Evolutionary conservation across 2,113 vertebrate genomes (phyloP).

Genomic region (Steatornis caripensis): DNA sequence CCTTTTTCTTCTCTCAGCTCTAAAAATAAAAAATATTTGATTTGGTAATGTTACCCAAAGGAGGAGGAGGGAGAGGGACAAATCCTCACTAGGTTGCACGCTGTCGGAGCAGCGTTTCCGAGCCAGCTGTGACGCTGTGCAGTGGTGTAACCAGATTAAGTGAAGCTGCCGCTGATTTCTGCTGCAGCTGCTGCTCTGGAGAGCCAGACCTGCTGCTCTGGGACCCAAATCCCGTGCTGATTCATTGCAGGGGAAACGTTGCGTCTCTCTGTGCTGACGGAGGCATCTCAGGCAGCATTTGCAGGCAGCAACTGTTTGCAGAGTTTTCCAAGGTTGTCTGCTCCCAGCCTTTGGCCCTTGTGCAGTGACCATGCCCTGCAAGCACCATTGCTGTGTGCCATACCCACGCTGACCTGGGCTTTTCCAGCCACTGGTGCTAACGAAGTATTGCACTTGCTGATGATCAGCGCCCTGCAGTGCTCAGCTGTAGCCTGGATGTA

Average conservation of each 20-base stretch:
- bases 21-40: neutral
- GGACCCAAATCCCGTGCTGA: neutral
- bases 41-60: neutral
- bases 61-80: neutral
- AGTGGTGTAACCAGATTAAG: neutral
- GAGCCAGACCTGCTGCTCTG: neutral
- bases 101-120: fast-evolving
- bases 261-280: neutral
- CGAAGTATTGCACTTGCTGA: neutral
- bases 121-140: neutral
- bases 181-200: neutral
- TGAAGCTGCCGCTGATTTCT: neutral
- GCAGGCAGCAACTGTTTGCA: neutral
- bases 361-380: neutral
- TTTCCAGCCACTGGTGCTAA: neutral
- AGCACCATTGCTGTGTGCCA: fast-evolving
- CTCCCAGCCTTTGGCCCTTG: neutral
- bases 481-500: neutral
- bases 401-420: fast-evolving
- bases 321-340: neutral
- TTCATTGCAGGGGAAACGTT: neutral
- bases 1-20: neutral
- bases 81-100: fast-evolving
- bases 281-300: neutral
- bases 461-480: neutral